Evolutionary conservation across 2,797 vertebrate species (phyloP).

Genomic region (Moxostoma hubbsi): DNA sequence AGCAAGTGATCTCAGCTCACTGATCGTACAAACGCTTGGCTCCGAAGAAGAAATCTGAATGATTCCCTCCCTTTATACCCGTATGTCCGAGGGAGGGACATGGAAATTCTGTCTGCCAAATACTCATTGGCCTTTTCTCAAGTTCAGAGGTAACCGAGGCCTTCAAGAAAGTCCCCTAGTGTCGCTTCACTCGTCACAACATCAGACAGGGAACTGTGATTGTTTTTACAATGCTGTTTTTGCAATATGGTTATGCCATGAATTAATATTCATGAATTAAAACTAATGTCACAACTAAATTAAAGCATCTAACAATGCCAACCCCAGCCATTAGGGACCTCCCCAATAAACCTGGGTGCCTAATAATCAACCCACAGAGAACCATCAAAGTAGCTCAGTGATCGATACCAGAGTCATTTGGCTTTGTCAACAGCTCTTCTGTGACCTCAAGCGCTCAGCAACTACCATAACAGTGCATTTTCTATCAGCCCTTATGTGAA

Average conservation of each 20-base stretch:
- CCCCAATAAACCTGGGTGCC: neutral
- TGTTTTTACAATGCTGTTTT: too few species aligned
- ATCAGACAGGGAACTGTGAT: too few species aligned
- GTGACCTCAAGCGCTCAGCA: slow-evolving; percentile 27
- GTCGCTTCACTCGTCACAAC: too few species aligned
- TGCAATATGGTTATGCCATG: neutral
- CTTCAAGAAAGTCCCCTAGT: too few species aligned
- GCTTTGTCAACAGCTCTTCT: slow-evolving; percentile 44
- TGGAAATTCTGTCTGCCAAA: too few species aligned
- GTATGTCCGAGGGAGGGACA: too few species aligned
- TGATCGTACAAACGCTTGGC: too few species aligned
- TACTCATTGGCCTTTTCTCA: too few species aligned
- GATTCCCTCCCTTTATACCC: too few species aligned
- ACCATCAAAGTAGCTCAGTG: slow-evolving; percentile 10
- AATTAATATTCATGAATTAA: neutral
- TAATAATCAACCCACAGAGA: slow-evolving; percentile 22
- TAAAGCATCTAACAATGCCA: slow-evolving; percentile 17
- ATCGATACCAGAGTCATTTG: slow-evolving; percentile 38
- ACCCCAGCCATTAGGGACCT: slow-evolving; percentile 5
- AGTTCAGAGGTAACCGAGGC: too few species aligned
- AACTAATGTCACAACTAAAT: neutral
- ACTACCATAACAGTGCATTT: slow-evolving; percentile 34
- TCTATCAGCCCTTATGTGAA: slow-evolving; percentile 9
- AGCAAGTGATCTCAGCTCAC: too few species aligned
- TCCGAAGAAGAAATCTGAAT: too few species aligned